phyloP scores from a whole-genome alignment of 2,113 vertebrate species.

The Psilopogon haemacephalus region DNA sequence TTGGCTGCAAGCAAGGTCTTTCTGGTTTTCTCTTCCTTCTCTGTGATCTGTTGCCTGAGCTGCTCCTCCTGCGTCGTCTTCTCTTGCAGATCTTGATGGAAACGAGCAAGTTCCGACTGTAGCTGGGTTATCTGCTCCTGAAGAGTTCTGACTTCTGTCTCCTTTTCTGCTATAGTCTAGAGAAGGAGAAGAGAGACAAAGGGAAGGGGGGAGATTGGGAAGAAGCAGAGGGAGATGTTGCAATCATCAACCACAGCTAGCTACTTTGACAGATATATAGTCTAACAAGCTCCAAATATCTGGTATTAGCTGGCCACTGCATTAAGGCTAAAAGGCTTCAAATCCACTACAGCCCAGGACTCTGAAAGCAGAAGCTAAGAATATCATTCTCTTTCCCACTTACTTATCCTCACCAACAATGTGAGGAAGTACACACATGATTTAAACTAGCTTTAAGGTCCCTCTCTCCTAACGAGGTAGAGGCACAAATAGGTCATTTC shows the following conservation, averaged over 20 bases:
- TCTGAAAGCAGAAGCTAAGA: neutral
- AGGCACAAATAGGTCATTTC: neutral
- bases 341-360: neutral
- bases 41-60: constrained; percentile 87
- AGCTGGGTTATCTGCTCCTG: constrained; percentile 87
- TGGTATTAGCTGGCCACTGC: neutral
- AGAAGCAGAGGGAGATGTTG: neutral
- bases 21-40: constrained; percentile 95
- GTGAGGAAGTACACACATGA: neutral
- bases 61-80: constrained; percentile 86
- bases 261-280: neutral
- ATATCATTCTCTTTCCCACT: neutral
- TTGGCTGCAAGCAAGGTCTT: constrained; percentile 90
- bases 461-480: neutral
- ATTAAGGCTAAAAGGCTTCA: neutral
- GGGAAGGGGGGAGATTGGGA: neutral
- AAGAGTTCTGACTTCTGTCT: constrained; percentile 79
- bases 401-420: neutral
- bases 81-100: constrained; percentile 91
- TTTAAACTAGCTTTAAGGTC: neutral
- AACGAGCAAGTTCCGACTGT: constrained; percentile 83
- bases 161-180: constrained; percentile 86
- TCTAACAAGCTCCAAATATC: neutral
- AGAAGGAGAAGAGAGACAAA: neutral
- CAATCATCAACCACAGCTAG: neutral